Conservation (phyloP, 2,113 vertebrate species). For the Aix galericulata region DNA sequence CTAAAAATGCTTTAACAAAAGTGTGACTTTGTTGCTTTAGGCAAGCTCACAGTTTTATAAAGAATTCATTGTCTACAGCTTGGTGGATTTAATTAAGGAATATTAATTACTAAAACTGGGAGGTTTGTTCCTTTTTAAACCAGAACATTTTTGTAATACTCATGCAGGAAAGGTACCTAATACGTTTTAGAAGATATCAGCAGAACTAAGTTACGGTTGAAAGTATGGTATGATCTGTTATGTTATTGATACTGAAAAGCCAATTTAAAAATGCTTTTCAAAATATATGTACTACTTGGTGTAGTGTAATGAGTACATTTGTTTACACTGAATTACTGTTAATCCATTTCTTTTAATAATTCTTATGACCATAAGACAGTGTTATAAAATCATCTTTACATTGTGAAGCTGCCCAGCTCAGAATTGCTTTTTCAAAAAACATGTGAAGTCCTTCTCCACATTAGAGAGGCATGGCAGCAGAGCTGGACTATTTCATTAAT, state of each 20-base stretch:
- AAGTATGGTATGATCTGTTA: slow-evolving; percentile 41
- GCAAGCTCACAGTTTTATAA: slow-evolving; percentile 83
- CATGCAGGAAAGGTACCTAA: slow-evolving; percentile 26
- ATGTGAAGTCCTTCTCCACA: neutral
- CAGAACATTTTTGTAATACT: slow-evolving; percentile 75
- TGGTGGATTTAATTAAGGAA: slow-evolving; percentile 94
- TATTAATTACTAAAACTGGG: slow-evolving; percentile 94
- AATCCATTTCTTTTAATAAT: slow-evolving; percentile 51
- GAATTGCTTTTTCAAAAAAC: neutral
- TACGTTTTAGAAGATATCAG: slow-evolving; percentile 9
- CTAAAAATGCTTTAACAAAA: slow-evolving; percentile 92
- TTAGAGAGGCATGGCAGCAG: neutral
- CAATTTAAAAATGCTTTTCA: slow-evolving; percentile 14
- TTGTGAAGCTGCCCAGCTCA: neutral
- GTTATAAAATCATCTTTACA: neutral
- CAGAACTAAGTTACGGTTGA: slow-evolving; percentile 23
- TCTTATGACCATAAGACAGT: neutral
- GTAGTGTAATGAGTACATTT: slow-evolving; percentile 10
- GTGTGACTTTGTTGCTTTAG: slow-evolving; percentile 92
- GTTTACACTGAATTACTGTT: slow-evolving; percentile 33
- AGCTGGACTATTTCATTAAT: neutral
- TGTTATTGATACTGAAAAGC: neutral
- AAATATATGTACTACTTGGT: slow-evolving; percentile 18
- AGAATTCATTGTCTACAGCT: slow-evolving; percentile 91
- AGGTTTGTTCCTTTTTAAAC: slow-evolving; percentile 87